A percentile compares a stretch with the other conserved stretches of the same genome.
Conservation (phyloP, 2,113 vertebrate genomes). For the Copsychus sechellarum region DNA sequence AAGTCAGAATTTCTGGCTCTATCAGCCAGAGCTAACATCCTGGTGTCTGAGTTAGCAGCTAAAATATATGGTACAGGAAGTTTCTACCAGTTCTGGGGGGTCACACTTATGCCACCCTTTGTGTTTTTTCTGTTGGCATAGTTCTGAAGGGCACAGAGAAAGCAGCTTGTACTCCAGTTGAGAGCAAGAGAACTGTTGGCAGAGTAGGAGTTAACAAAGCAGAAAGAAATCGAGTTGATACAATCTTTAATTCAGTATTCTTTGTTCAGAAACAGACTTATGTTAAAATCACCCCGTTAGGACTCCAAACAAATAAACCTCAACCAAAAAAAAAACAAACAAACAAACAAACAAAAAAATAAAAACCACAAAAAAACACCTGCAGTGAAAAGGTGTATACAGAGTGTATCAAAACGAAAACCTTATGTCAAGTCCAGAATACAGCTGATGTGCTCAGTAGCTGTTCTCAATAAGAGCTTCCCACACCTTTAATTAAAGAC, state of each 20-base stretch:
- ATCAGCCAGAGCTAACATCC: neutral
- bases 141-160: neutral
- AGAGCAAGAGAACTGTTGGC: neutral
- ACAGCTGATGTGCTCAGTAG: neutral
- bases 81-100: neutral
- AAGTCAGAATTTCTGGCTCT: neutral
- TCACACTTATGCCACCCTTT: accelerated
- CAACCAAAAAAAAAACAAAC: too few relatives aligned
- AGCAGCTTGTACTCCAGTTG: neutral
- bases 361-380: too few relatives aligned
- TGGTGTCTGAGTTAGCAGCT: neutral
- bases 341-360: too few relatives aligned
- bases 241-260: neutral
- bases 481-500: neutral
- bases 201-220: neutral
- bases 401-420: neutral
- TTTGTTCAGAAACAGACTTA: too few relatives aligned
- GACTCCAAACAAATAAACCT: neutral
- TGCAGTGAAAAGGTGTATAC: neutral
- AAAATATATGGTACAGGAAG: neutral
- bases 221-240: neutral
- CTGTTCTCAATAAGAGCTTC: neutral
- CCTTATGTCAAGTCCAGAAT: neutral
- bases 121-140: neutral
- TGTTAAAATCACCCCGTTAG: neutral